A percentile compares a stretch with the other conserved stretches of the same genome.
phyloP scores from a whole-genome alignment of 2,113 vertebrate species.

The Hemicordylus capensis region DNA sequence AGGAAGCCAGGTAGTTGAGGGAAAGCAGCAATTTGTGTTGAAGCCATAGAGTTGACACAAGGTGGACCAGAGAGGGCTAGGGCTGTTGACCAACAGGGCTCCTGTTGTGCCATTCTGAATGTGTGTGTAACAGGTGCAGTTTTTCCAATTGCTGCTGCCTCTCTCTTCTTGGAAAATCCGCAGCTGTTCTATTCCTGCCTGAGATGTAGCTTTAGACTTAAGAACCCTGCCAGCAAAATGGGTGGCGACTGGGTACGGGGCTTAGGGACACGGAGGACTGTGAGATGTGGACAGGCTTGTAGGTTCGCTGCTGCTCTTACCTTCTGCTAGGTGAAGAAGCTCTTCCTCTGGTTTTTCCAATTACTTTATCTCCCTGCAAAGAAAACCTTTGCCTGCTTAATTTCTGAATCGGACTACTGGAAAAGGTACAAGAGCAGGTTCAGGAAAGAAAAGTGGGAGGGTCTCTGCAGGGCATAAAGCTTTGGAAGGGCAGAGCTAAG shows the following conservation, averaged over 20 bases:
- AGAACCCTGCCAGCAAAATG: background rate
- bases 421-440: background rate
- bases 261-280: background rate
- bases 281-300: background rate
- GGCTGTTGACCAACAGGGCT: background rate
- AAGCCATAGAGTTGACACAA: too few species aligned
- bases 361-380: background rate
- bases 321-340: too few species aligned
- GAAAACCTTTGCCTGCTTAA: background rate
- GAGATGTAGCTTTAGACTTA: background rate
- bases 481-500: background rate
- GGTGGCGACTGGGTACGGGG: background rate
- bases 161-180: background rate
- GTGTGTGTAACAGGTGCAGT: too few species aligned
- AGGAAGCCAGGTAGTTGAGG: background rate
- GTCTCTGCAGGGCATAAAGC: background rate
- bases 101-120: background rate
- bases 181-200: background rate
- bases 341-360: too few species aligned
- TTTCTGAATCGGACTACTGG: background rate
- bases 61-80: background rate
- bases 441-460: background rate
- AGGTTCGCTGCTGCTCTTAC: background rate
- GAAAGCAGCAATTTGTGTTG: too few species aligned
- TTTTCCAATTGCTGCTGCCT: background rate